Evolutionary conservation across 2,113 vertebrate species (phyloP), one percentile per base, ranked within the genome.

Genomic region (Cariama cristata): DNA sequence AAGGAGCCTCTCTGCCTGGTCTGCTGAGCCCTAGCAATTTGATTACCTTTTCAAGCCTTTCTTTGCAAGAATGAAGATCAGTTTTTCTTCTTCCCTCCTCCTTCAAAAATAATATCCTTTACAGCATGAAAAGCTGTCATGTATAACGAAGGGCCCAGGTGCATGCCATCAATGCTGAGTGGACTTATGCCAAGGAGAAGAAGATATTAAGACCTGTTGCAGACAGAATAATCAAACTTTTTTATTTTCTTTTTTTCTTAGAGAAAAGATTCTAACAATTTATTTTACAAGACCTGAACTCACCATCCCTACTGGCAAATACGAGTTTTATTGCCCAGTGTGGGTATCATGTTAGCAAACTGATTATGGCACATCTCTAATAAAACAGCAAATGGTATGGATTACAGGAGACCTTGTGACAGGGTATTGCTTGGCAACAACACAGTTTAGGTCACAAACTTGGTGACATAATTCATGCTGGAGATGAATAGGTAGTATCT

Each of bases 371-470:
- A 79, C 52, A n/a, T 86, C 68, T 95, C 47, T 77, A 67, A 72
- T 72, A 71, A 92, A 95, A 91, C 0, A 71, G 52, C 47, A 92
- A 92, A 77, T 59, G 47, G 32, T 93, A 27, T 50, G 26, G 56
- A 75, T 93, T 87, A 91, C 69, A 68, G 90, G 68, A 81, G 60
- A 68, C 52, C 73, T 92, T 92, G 56, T 92, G 82, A 86, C 67
- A 86, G 44, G 30, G 17, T 74, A 74, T 86, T 86, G 75, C 92
- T 84, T 93, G 92, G 92, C 90, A 97, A 90, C 86, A 59, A 4
- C 68, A 44, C 18, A 32, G 91, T 88, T 93, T 96, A 77, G 63
- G 50, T 93, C 88, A 91, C 59, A 50, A n/a, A 59, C 63, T 66
- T 59, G 22, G 76, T 72, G 79, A 81, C 52, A 42, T 86, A 96